Percentiles rank a stretch among this genome's conserved stretches.
These are phyloP conservation scores for Congeria kusceri DNA, from an alignment of 2,888 invertebrate genomes.

Conservation along the genomic window DNA sequence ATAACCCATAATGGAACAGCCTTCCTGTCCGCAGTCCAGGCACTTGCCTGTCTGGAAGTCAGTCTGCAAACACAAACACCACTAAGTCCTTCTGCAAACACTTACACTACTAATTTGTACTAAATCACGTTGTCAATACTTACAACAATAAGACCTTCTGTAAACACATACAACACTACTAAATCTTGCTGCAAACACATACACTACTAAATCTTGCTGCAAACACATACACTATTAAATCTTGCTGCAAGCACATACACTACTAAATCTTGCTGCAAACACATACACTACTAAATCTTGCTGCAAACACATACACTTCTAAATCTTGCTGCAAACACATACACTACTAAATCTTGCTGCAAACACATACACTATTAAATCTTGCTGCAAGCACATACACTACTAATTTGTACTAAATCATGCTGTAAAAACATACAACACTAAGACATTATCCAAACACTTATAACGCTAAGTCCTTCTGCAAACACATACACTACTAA, in stretches of 20 bases:
- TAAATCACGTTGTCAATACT: not conserved
- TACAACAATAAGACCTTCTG: not conserved
- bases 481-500: no score
- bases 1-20: conserved; percentile 97
- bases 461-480: not conserved
- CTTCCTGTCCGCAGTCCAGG: conserved; percentile 89
- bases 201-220: no score
- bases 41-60: conserved; percentile 84
- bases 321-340: conserved; percentile 67
- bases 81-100: not conserved
- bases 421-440: not conserved
- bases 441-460: not conserved
- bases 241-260: no score
- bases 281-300: no score
- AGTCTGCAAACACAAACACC: conserved; percentile 54
- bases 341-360: not conserved
- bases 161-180: not conserved
- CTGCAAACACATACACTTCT: conserved; percentile 88
- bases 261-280: no score
- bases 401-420: not conserved
- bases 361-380: not conserved
- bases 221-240: no score
- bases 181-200: no score
- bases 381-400: no score
- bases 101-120: not conserved